A percentile compares a stretch with the other conserved stretches of the same genome.
Conservation (phyloP, 2,888 invertebrate genomes). For the Dasysyrphus albostriatus region DNA sequence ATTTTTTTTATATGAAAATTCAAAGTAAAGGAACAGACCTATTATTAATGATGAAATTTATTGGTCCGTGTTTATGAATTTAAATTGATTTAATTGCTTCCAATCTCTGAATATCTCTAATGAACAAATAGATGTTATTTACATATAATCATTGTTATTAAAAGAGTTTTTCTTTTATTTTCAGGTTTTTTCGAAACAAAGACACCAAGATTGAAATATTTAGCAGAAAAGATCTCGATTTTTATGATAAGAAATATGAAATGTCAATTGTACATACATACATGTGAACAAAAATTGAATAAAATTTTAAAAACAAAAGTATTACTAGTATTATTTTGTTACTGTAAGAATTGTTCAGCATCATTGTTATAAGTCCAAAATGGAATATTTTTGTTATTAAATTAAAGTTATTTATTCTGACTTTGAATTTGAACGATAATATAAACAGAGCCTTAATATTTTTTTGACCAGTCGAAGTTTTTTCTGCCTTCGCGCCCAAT, state of each 20-base stretch:
- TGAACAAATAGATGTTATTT: background rate
- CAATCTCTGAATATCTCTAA: constrained; percentile 42
- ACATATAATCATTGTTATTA: background rate
- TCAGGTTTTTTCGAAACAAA: background rate
- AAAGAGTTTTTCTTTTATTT: background rate
- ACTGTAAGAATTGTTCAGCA: too few species aligned
- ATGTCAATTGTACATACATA: background rate
- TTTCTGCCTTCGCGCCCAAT: too few species aligned
- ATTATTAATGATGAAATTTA: constrained; percentile 78
- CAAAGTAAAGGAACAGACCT: too few species aligned
- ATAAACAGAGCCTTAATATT: too few species aligned
- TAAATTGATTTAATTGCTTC: constrained; percentile 78
- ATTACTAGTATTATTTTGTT: too few species aligned
- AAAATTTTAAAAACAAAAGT: too few species aligned
- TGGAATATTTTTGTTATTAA: too few species aligned
- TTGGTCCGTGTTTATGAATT: constrained; percentile 81
- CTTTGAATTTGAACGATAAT: too few species aligned
- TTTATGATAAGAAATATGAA: background rate
- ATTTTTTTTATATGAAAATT: too few species aligned
- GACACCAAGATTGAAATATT: background rate
- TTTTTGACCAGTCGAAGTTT: too few species aligned
- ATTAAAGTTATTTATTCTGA: too few species aligned
- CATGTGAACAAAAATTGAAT: background rate
- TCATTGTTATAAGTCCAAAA: too few species aligned
- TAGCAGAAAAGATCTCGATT: background rate